Evolutionary conservation across 2,888 invertebrate genomes (phyloP).

Genomic region (Chesias legatella): DNA sequence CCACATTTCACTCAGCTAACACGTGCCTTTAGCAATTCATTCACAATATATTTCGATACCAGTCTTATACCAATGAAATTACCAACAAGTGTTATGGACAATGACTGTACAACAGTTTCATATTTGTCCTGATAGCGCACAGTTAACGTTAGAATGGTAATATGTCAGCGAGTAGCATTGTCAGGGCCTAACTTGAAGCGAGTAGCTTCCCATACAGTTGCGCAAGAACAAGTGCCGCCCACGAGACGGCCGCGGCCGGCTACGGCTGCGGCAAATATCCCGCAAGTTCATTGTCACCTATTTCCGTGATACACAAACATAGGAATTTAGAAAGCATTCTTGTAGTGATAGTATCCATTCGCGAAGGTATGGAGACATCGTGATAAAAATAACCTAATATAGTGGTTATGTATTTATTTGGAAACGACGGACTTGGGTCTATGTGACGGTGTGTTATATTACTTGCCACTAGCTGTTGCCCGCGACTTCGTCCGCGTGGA

Average conservation of each 20-base stretch:
- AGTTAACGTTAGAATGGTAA: constrained; percentile 78
- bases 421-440: no score
- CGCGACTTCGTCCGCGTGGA: no score
- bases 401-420: no score
- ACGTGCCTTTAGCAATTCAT: no score
- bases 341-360: not conserved
- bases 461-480: no score
- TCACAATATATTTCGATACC: no score
- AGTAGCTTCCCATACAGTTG: constrained; percentile 58
- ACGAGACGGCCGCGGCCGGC: constrained; percentile 35
- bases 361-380: not conserved
- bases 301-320: constrained; percentile 28
- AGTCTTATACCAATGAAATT: no score
- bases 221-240: constrained; percentile 67
- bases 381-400: constrained; percentile 1
- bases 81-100: no score
- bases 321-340: constrained; percentile 29
- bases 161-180: constrained; percentile 55
- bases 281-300: constrained; percentile 72
- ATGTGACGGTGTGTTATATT: no score
- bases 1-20: no score
- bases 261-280: constrained; percentile 35
- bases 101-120: no score
- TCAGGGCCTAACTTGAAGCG: constrained; percentile 39
- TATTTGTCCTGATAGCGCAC: constrained; percentile 23